Base-by-base conservation (phyloP, 1,140 invertebrate species). In the Drosophila tristis region DNA sequence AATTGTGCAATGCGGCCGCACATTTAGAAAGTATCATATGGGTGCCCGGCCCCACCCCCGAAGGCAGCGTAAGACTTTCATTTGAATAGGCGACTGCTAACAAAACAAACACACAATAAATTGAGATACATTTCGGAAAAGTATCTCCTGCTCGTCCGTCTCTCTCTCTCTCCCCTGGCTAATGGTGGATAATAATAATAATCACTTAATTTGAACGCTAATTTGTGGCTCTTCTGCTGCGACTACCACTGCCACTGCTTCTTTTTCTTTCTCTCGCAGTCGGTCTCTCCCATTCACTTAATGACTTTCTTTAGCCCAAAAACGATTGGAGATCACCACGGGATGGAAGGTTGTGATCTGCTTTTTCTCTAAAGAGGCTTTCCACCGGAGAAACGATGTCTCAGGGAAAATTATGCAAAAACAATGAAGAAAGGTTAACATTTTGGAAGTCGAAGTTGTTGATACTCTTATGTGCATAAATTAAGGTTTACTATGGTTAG, bases 141-240 rank as follows among this genome's bases (percentile, higher is more conserved):
- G 44, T 67, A 64, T 57, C 57, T 61, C 23, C 44, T 25, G 26
- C 13, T 35, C 4, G 9, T 35, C 0, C 4, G 9, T 4, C 31
- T 35, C 31, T 35, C 35, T 39, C 49, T 31, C 48, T 31, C 49
- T 35, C 31, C 35, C 35, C 64, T 29, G 42, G 57, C 58, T 58
- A 62, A 74, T 57, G 45, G 51, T 61, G 57, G 72, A 54, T 75
- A 67, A 84, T 85, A 86, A 87, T 84, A 81, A 87, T 89, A 87
- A 87, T 87, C 84, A 89, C 82, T 87, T 87, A 87, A 87, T 87
- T 89, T 78, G 62, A 89, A 79, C 79, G 74, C 78, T 84, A 87
- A 89, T 87, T 89, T 82, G 66, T 70, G 62, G 55, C 70, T 61
- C 61, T 31, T 47, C 42, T 47, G 51, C 25, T 25, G 55, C 55